Evolutionary conservation across 2,888 invertebrate species (phyloP).

Genomic region (Eristalis pertinax): DNA sequence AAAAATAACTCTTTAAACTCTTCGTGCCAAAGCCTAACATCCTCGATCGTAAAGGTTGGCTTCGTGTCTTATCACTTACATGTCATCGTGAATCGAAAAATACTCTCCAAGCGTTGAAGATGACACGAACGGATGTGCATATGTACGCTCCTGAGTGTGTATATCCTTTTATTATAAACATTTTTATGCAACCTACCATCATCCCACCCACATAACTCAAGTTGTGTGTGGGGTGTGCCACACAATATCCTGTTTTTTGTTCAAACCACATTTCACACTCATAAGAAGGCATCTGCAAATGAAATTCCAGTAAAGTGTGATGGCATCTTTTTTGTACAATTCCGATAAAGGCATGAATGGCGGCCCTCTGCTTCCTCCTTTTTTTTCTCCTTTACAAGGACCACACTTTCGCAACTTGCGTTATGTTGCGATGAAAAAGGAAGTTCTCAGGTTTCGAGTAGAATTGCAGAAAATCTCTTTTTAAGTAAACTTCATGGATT

Average conservation of each 20-base stretch:
- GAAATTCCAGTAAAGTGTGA: slow-evolving; percentile 40
- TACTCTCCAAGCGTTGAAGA: slow-evolving; percentile 17
- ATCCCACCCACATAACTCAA: not conserved
- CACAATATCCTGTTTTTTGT: slow-evolving; percentile 19
- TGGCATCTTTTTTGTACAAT: slow-evolving; percentile 29
- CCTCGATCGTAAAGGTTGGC: slow-evolving; percentile 4
- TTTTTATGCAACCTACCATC: not conserved
- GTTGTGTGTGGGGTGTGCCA: not conserved
- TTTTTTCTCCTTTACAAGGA: not conserved
- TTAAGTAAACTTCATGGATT: slow-evolving; percentile 8
- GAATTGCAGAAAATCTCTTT: slow-evolving; percentile 33
- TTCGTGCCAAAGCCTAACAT: not conserved
- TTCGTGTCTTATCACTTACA: slow-evolving; percentile 16
- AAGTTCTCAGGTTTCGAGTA: not conserved
- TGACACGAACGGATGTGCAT: not conserved
- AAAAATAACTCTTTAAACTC: not conserved
- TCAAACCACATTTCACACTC: slow-evolving; percentile 22
- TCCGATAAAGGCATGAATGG: slow-evolving; percentile 18
- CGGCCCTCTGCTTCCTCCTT: not conserved
- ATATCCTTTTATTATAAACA: not conserved
- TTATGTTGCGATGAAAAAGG: slow-evolving; percentile 15
- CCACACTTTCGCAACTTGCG: not conserved
- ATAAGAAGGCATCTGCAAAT: slow-evolving; percentile 40
- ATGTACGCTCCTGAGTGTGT: not conserved
- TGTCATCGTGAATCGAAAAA: slow-evolving; percentile 15